phyloP scores from a whole-genome alignment of 2,797 vertebrate species.

The Erpetoichthys calabaricus region DNA sequence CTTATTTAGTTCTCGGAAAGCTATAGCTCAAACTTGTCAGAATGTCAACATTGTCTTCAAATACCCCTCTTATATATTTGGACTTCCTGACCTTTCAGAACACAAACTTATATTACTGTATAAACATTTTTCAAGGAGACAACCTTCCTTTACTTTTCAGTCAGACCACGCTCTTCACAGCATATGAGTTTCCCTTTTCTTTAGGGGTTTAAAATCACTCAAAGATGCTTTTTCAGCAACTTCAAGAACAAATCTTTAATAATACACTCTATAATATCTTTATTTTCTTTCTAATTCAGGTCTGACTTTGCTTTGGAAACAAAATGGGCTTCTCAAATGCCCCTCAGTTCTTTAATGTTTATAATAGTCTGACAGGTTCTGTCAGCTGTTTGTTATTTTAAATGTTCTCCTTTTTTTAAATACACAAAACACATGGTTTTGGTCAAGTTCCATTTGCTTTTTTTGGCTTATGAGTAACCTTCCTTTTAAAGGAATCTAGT shows the following conservation, averaged over 20 bases:
- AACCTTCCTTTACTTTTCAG: too few species aligned
- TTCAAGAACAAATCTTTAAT: too few species aligned
- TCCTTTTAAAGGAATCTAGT: neutral
- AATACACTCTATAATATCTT: neutral
- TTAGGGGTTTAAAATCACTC: neutral
- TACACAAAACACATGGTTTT: neutral
- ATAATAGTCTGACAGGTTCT: neutral
- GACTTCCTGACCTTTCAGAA: too few species aligned
- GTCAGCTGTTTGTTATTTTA: neutral
- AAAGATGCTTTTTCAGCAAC: too few species aligned
- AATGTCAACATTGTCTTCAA: too few species aligned
- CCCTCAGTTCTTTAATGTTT: neutral
- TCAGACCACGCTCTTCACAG: too few species aligned
- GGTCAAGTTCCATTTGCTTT: neutral
- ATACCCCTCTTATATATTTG: too few species aligned
- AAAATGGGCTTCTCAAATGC: neutral
- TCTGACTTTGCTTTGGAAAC: neutral
- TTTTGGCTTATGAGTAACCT: neutral
- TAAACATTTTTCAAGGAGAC: too few species aligned
- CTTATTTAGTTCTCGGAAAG: too few species aligned
- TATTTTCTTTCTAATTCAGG: neutral
- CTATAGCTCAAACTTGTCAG: too few species aligned
- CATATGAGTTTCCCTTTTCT: neutral
- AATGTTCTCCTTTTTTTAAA: neutral
- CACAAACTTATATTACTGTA: too few species aligned